Evolutionary conservation across 53 echinoderm and acorn worm species (phyloP).

Genomic region (Echinarachnius parma): DNA sequence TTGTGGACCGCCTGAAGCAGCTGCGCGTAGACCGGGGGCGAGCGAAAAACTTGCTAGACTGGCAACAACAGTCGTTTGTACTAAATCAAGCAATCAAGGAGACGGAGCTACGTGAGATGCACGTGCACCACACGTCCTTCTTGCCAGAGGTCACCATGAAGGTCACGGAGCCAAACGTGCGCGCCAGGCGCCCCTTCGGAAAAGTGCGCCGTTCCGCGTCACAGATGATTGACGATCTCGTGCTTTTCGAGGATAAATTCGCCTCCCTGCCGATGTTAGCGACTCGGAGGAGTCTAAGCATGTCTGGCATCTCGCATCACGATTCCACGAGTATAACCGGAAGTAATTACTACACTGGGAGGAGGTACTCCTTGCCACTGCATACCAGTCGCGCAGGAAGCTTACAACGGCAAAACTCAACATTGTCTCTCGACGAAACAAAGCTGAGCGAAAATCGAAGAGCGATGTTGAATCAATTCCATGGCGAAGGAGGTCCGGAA

Average conservation of each 20-base stretch:
- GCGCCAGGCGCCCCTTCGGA: conserved; percentile 69
- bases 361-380: too few relatives aligned
- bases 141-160: conserved; percentile 90
- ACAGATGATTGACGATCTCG: conserved; percentile 48
- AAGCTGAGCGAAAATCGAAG: too few relatives aligned
- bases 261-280: conserved; percentile 11
- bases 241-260: conserved; percentile 15
- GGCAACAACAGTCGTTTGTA: conserved; percentile 87
- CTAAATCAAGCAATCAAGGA: conserved; percentile 79
- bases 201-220: conserved; percentile 45
- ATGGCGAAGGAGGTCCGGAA: background rate
- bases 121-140: conserved; percentile 71
- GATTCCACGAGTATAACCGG: too few relatives aligned
- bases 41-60: conserved; percentile 62
- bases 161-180: conserved; percentile 65
- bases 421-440: too few relatives aligned
- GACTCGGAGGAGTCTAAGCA: conserved; percentile 26
- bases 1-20: conserved; percentile 50
- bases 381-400: too few relatives aligned
- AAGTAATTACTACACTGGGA: too few relatives aligned
- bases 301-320: conserved; percentile 17
- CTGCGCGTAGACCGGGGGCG: conserved; percentile 53
- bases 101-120: conserved; percentile 83
- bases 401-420: too few relatives aligned
- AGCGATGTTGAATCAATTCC: too few relatives aligned